Conservation (phyloP, 2,113 vertebrate genomes). For the Campylomormyrus numenius region DNA sequence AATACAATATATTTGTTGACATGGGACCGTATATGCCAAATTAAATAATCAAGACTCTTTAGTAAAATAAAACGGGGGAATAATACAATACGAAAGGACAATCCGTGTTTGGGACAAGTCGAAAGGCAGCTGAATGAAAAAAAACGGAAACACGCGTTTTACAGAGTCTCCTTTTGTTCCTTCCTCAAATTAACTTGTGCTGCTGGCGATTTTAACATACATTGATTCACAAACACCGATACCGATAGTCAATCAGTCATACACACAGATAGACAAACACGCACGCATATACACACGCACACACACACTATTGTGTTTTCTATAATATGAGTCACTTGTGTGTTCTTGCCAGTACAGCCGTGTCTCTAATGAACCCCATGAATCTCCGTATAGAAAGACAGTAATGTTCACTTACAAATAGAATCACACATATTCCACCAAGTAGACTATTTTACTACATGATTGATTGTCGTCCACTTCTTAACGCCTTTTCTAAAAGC, state of each 20-base stretch:
- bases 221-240: not conserved
- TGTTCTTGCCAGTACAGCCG: not conserved
- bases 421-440: not conserved
- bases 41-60: not conserved
- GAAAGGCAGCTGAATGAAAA: not conserved
- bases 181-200: not conserved
- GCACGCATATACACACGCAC: no score
- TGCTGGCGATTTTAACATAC: not conserved
- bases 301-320: not conserved
- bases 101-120: conserved; percentile 8
- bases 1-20: not conserved
- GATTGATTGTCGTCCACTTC: not conserved
- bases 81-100: not conserved
- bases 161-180: not conserved
- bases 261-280: not conserved
- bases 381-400: not conserved
- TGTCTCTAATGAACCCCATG: not conserved
- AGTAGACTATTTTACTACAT: not conserved
- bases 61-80: not conserved
- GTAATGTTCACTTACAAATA: not conserved
- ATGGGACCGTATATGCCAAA: not conserved
- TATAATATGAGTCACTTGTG: not conserved
- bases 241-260: not conserved
- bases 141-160: not conserved
- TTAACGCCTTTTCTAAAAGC: not conserved